A percentile compares a stretch with the other conserved stretches of the same genome.
Evolutionary conservation across 2,797 vertebrate genomes (phyloP).

Genomic region (Helicolenus hilgendorfi): DNA sequence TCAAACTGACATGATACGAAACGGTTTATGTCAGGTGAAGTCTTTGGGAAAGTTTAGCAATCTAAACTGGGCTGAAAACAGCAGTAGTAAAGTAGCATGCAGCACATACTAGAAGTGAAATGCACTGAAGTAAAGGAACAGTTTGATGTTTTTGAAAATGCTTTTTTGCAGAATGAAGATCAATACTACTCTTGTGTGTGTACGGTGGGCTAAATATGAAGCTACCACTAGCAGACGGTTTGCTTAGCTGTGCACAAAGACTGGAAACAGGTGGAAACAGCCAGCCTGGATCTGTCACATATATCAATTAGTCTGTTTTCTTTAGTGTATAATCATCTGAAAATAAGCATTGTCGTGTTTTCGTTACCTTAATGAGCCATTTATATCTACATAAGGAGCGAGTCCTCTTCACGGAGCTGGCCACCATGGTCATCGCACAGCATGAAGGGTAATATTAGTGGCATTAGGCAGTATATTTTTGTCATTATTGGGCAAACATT

Average conservation of each 20-base stretch:
- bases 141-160: neutral
- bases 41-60: neutral
- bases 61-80: slow-evolving; percentile 7
- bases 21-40: neutral
- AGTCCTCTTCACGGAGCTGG: too few relatives aligned
- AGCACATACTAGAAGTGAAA: neutral
- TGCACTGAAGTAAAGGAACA: neutral
- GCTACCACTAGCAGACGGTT: neutral
- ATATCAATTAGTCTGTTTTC: too few relatives aligned
- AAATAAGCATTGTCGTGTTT: too few relatives aligned
- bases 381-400: too few relatives aligned
- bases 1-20: neutral
- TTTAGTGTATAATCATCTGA: too few relatives aligned
- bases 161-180: neutral
- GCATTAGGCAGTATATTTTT: fast-evolving
- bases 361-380: too few relatives aligned
- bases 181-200: neutral
- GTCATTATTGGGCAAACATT: too few relatives aligned
- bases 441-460: too few relatives aligned
- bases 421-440: too few relatives aligned
- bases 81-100: neutral
- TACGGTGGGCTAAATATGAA: neutral
- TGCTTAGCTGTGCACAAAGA: neutral
- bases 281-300: too few relatives aligned
- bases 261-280: too few relatives aligned